A percentile compares a stretch with the other conserved stretches of the same genome.
These are phyloP conservation scores for Punctoribates punctum DNA, from an alignment of 2,888 invertebrate genomes.

Conservation along the genomic window DNA sequence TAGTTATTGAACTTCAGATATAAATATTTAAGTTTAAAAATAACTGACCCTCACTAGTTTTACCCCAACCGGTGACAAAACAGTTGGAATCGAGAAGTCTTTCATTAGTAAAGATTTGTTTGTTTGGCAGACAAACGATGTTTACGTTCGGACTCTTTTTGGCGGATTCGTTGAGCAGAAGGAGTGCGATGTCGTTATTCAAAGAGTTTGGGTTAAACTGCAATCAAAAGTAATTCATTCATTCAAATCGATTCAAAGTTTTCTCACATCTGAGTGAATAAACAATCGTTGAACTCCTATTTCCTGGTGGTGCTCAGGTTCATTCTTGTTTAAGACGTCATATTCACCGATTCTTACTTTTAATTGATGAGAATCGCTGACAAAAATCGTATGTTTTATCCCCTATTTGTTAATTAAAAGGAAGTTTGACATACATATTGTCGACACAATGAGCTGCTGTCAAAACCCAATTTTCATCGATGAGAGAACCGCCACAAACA, in stretches of 20 bases:
- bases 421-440: slow-evolving; percentile 53
- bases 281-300: slow-evolving; percentile 50
- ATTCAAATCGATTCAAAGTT: no score
- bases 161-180: slow-evolving; percentile 51
- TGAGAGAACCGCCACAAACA: slow-evolving; percentile 55
- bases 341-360: slow-evolving; percentile 56
- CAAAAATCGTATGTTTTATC: not conserved
- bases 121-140: slow-evolving; percentile 53
- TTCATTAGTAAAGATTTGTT: slow-evolving; percentile 47
- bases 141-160: slow-evolving; percentile 52
- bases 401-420: not conserved
- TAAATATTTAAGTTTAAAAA: not conserved
- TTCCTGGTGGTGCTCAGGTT: slow-evolving; percentile 54
- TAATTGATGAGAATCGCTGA: slow-evolving; percentile 47
- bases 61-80: slow-evolving; percentile 56
- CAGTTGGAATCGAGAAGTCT: slow-evolving; percentile 49
- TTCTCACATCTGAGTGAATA: slow-evolving; percentile 46
- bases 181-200: slow-evolving; percentile 54
- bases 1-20: no score
- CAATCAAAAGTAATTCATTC: not conserved
- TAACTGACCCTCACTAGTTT: slow-evolving; percentile 52
- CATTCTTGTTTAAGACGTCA: slow-evolving; percentile 54
- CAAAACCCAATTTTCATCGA: slow-evolving; percentile 54
- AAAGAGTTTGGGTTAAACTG: slow-evolving; percentile 53
- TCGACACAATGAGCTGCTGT: slow-evolving; percentile 56